Evolutionary conservation across 2,113 vertebrate species (phyloP).

Genomic region (Malurus elegans): DNA sequence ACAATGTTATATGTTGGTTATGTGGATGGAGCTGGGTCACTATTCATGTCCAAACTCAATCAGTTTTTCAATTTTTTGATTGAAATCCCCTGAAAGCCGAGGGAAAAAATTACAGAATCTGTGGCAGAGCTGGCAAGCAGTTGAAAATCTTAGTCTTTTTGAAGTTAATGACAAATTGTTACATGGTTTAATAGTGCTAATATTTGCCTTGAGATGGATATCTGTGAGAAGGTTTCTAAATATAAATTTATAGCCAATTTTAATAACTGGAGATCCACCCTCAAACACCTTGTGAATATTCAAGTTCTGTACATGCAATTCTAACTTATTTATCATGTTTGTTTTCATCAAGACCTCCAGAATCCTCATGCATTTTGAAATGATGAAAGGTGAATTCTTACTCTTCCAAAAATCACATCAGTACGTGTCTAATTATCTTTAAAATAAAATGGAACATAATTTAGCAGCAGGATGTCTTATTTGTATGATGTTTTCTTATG

Average conservation of each 20-base stretch:
- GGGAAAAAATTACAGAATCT: not conserved
- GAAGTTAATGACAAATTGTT: not conserved
- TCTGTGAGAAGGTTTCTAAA: not conserved
- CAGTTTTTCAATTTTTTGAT: not conserved
- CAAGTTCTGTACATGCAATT: not conserved
- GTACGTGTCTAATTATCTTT: not conserved
- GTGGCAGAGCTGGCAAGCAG: not conserved
- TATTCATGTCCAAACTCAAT: not conserved
- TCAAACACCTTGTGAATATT: not conserved
- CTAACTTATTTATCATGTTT: not conserved
- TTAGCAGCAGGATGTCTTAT: not conserved
- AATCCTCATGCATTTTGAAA: not conserved
- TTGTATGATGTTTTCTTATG: constrained; percentile 15
- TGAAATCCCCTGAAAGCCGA: not conserved
- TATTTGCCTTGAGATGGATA: not conserved
- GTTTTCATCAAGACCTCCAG: not conserved
- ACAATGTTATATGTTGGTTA: not conserved
- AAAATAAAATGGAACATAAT: not conserved
- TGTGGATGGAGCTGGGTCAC: not conserved
- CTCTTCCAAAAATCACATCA: not conserved
- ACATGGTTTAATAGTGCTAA: not conserved
- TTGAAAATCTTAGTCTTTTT: not conserved
- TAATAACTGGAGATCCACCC: not conserved
- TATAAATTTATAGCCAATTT: not conserved
- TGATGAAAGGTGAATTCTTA: not conserved